These are phyloP conservation scores for Xestia c-nigrum DNA, from an alignment of 2,888 invertebrate species.

Conservation along the genomic window DNA sequence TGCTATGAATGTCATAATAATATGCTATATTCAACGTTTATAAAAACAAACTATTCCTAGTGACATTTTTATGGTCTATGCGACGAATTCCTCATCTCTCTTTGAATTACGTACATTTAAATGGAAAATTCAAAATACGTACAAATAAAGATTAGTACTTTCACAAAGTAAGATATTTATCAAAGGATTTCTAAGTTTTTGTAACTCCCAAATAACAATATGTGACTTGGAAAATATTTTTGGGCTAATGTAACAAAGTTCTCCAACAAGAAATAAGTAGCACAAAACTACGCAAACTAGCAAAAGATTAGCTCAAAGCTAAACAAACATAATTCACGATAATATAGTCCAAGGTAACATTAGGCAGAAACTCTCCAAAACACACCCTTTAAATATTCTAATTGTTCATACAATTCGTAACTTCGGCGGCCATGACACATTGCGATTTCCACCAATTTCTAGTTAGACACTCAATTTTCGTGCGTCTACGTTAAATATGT, in stretches of 20 bases:
- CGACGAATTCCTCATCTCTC: background rate
- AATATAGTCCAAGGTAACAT: conserved; percentile 10
- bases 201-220: conserved; percentile 17
- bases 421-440: conserved; percentile 63
- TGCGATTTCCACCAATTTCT: conserved; percentile 49
- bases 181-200: background rate
- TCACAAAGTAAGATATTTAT: background rate
- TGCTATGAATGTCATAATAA: background rate
- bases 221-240: conserved; percentile 21
- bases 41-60: background rate
- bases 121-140: background rate
- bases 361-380: conserved; percentile 38
- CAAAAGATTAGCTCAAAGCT: conserved; percentile 31
- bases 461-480: conserved; percentile 46
- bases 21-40: background rate
- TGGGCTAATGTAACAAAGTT: conserved; percentile 29
- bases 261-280: conserved; percentile 23
- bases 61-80: background rate
- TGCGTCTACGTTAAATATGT: conserved; percentile 32
- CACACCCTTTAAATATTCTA: conserved; percentile 60
- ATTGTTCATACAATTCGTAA: conserved; percentile 67
- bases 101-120: background rate
- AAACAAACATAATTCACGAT: conserved; percentile 11
- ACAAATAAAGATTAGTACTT: background rate
- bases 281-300: conserved; percentile 12